These are phyloP conservation scores for Anthoscopus minutus DNA, from an alignment of 2,113 vertebrate species.

Conservation along the genomic window DNA sequence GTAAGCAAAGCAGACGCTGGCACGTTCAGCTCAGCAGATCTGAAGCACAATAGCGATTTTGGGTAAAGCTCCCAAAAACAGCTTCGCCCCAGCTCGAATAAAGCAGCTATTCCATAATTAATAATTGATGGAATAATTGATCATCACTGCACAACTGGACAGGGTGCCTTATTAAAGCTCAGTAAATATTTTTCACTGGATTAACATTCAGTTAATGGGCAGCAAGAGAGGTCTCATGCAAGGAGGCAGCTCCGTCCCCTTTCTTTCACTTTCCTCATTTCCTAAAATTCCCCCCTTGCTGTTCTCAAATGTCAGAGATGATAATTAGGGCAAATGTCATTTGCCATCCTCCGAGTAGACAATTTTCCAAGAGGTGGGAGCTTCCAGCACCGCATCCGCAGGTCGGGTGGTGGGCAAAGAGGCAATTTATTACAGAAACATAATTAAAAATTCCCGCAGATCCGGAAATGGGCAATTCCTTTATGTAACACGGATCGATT, in stretches of 20 bases:
- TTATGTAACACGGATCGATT: conserved; percentile 28
- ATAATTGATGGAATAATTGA: conserved; percentile 52
- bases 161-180: background rate
- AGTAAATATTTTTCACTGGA: background rate
- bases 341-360: background rate
- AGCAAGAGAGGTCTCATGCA: background rate
- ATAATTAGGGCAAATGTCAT: conserved; percentile 10
- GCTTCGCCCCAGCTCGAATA: conserved; percentile 29
- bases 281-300: background rate
- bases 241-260: background rate
- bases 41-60: conserved; percentile 53
- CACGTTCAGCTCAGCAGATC: conserved; percentile 49
- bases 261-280: background rate
- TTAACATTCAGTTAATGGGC: background rate
- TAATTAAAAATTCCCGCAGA: background rate
- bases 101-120: conserved; percentile 57
- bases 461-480: background rate
- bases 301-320: background rate
- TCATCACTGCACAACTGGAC: background rate
- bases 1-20: conserved; percentile 70
- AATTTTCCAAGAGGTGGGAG: background rate
- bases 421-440: background rate
- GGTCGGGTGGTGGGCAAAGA: background rate
- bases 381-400: background rate
- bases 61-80: conserved; percentile 51